Percentiles rank a stretch among this genome's conserved stretches.
These are phyloP conservation scores for Cyclophora punctaria DNA, from an alignment of 2,888 invertebrate species.

Conservation along the genomic window DNA sequence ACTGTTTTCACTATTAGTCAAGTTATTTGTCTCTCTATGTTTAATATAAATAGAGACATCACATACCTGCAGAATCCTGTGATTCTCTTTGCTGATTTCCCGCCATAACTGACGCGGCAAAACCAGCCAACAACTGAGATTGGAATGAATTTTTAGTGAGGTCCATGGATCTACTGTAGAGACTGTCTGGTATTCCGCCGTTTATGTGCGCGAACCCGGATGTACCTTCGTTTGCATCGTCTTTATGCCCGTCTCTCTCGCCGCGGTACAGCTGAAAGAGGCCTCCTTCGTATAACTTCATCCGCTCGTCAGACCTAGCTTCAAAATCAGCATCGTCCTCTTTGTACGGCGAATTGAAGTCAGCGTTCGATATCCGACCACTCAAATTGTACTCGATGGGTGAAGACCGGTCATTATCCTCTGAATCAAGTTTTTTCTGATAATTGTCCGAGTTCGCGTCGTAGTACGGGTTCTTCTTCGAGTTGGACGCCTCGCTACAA, in stretches of 20 bases:
- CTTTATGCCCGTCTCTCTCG: conserved; percentile 47
- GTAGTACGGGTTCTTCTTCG: conserved; percentile 31
- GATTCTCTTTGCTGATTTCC: conserved; percentile 53
- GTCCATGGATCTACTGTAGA: conserved; percentile 63
- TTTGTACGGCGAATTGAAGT: conserved; percentile 56
- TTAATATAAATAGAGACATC: too few relatives aligned
- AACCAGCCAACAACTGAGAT: conserved; percentile 60
- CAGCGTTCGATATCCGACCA: conserved; percentile 42
- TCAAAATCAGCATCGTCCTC: conserved; percentile 57
- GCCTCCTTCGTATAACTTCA: conserved; percentile 57
- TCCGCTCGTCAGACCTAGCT: conserved; percentile 40
- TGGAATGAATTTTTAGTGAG: conserved; percentile 60
- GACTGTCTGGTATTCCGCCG: conserved; percentile 46
- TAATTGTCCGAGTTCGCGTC: conserved; percentile 29
- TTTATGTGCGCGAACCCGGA: conserved; percentile 41
- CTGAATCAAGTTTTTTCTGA: conserved; percentile 34
- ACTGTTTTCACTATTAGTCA: too few relatives aligned
- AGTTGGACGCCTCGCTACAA: conserved; percentile 57
- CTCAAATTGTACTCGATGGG: conserved; percentile 44
- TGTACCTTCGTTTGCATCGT: conserved; percentile 33
- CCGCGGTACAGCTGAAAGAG: conserved; percentile 59
- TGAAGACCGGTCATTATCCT: conserved; percentile 39
- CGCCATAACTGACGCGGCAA: conserved; percentile 61
- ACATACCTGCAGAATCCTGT: conserved; percentile 51
- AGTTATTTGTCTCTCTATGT: too few relatives aligned